A percentile compares a stretch with the other conserved stretches of the same genome.
These are phyloP conservation scores for Hydriomena furcata DNA, from an alignment of 2,888 invertebrate genomes.

Conservation along the genomic window DNA sequence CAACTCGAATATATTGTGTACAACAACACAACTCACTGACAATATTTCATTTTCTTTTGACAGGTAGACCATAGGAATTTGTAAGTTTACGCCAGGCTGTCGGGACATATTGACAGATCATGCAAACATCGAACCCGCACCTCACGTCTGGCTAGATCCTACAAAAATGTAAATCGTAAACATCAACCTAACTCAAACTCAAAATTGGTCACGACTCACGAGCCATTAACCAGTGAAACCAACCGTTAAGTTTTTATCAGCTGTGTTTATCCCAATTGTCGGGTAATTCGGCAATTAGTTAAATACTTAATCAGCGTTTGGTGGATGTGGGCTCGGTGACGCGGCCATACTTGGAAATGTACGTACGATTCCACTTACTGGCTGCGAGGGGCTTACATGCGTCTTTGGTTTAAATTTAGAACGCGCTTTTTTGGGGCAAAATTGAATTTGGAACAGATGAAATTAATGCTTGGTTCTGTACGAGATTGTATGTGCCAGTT, in stretches of 20 bases:
- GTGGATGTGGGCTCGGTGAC: conserved; percentile 58
- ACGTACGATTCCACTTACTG: conserved; percentile 81
- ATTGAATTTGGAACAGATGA: too few species aligned
- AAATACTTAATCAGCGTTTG: conserved; percentile 29
- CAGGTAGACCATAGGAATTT: too few species aligned
- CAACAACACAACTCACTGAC: too few species aligned
- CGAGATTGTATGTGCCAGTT: too few species aligned
- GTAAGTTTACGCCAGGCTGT: too few species aligned
- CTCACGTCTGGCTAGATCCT: too few species aligned
- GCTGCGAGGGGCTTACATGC: conserved; percentile 56
- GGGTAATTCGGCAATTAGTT: conserved; percentile 17
- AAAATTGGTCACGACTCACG: conserved; percentile 14
- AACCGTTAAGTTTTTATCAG: conserved; percentile 15
- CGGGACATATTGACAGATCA: too few species aligned
- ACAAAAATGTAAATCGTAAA: neutral
- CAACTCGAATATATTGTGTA: too few species aligned
- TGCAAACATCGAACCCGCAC: too few species aligned
- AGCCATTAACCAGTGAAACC: conserved; percentile 9
- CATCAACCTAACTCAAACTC: neutral
- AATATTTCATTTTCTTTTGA: too few species aligned
- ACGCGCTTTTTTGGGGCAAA: neutral
- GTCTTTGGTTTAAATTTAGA: conserved; percentile 17
- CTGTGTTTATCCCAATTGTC: conserved; percentile 13
- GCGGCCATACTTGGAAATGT: conserved; percentile 79
- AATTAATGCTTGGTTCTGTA: too few species aligned